Base-by-base conservation (phyloP, 2,888 invertebrate species). In the Helobdella robusta region DNA sequence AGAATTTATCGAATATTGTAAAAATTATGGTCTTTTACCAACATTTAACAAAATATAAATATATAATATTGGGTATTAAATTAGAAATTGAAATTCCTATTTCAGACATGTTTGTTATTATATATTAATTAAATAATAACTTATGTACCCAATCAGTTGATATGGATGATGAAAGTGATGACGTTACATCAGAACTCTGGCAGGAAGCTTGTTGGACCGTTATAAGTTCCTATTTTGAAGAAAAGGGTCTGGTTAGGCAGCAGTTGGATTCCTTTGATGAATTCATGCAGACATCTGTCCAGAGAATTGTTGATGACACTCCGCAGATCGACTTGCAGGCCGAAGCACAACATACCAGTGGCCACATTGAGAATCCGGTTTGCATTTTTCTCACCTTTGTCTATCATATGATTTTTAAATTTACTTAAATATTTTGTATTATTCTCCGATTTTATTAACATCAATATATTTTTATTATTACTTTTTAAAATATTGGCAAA, bases 191-290 rank as follows among this genome's bases (percentile, higher is more conserved):
- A 5, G 97, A 98, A 78, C 83, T 97, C 70, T 99, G 98, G 98
- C 97, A 98, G 81, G 97, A 97, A 83, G 98, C 98, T 54, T 98
- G 98, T 76, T 99, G 98, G 98, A 95, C 98, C 76, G 97, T 99
- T 68, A 99, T 99, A 77, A 95, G 95, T 78, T 93, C 98, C 0
- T 99, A 98, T 81, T 99, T 99, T 78, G 98, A 99, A 78, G 99
- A 99, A 79, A 99, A 99, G 81, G 98, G 98, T 79, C 84, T 99
- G 70, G 98, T 99, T 52, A 86, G 98, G 61, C 98, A 99, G 79
- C 98, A 99, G 78, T 83, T 99, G 72, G 98, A 99, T 79, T 97
- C 95, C 75, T 98, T 98, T 77, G 97, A 98, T 83, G 98, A 98
- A 82, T 98, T 98, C 77, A 97, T 98, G 78, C 97, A 94, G 81